Conservation (phyloP, 2,888 invertebrate genomes). For the Cryptocephalus moraei region DNA sequence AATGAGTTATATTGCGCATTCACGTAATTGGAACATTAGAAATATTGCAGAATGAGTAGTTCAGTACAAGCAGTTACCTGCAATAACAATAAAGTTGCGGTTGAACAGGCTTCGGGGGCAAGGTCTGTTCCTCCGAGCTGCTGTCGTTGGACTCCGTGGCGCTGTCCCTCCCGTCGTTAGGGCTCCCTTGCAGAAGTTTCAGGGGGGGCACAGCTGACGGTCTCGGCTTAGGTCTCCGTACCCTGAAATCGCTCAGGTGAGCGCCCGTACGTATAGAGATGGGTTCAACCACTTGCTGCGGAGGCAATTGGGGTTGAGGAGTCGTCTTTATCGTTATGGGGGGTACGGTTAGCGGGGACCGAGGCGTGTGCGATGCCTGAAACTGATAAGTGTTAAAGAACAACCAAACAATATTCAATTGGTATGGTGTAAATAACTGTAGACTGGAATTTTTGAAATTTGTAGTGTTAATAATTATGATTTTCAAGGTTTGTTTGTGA, state of each 20-base stretch:
- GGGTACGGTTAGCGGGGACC: conserved; percentile 30
- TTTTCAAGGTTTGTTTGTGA: no score
- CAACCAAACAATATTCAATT: no score
- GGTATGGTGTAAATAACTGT: no score
- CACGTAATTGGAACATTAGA: no score
- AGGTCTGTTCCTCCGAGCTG: conserved; percentile 17
- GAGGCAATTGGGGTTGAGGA: conserved; percentile 14
- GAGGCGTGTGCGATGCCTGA: conserved; percentile 14
- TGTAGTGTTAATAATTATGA: no score
- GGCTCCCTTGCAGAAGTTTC: background rate
- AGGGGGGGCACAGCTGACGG: conserved; percentile 20
- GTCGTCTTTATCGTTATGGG: conserved; percentile 33
- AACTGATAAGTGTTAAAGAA: background rate
- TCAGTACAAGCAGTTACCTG: conserved; percentile 32
- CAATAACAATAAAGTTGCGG: conserved; percentile 71
- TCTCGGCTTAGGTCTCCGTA: conserved; percentile 22
- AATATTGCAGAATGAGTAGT: no score
- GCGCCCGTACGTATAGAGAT: conserved; percentile 28
- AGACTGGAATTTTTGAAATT: no score
- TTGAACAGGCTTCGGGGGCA: conserved; percentile 18
- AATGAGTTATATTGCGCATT: no score
- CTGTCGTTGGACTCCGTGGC: conserved; percentile 24
- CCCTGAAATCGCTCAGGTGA: conserved; percentile 29
- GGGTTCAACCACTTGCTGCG: conserved; percentile 25
- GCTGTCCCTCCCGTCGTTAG: conserved; percentile 13